These are phyloP conservation scores for Calephelis perditalis DNA, from an alignment of 2,888 invertebrate species.

Conservation along the genomic window DNA sequence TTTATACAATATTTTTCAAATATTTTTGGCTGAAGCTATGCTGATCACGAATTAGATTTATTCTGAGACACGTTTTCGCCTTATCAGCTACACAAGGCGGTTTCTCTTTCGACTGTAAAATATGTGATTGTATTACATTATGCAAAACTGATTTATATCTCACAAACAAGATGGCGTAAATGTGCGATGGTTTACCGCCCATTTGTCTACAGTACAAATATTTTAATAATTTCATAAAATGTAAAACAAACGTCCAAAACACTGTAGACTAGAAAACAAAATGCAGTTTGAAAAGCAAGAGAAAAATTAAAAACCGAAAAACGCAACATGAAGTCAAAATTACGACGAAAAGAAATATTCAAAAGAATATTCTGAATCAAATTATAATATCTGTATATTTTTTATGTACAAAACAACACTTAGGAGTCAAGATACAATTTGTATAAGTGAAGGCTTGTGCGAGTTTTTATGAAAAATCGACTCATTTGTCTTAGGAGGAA, in stretches of 20 bases:
- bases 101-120: conserved; percentile 25
- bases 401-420: conserved; percentile 2
- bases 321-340: no score
- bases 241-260: no score
- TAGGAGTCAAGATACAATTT: conserved; percentile 8
- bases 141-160: not conserved
- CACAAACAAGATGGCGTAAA: not conserved
- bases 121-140: conserved; percentile 11
- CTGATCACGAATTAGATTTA: conserved; percentile 52
- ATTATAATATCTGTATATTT: not conserved
- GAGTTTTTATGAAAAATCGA: conserved; percentile 68
- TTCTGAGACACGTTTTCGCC: conserved; percentile 51
- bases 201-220: no score
- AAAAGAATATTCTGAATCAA: not conserved
- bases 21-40: conserved; percentile 31
- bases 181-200: no score
- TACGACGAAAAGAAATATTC: not conserved
- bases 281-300: no score
- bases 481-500: conserved; percentile 54
- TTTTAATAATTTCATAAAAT: no score
- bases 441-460: conserved; percentile 48
- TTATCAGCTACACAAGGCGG: conserved; percentile 49
- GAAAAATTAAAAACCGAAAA: no score
- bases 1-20: conserved; percentile 4
- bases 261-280: no score